Conservation (phyloP, 2,113 vertebrate genomes). For the Salminus brasiliensis region DNA sequence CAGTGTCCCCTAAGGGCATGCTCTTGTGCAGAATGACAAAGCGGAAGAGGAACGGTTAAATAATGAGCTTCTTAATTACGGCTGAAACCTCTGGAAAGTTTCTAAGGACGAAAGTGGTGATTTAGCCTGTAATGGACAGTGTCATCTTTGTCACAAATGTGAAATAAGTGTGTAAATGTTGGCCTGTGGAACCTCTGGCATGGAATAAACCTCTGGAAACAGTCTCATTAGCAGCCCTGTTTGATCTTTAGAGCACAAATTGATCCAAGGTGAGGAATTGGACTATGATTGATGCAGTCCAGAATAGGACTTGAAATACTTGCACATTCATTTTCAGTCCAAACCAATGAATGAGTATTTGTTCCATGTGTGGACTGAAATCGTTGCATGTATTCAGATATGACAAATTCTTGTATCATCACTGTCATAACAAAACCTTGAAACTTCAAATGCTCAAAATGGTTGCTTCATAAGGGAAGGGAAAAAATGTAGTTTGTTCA, state of each 20-base stretch:
- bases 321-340: slow-evolving; percentile 60
- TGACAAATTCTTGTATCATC: background rate
- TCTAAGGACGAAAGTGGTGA: background rate
- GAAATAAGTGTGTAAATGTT: background rate
- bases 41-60: background rate
- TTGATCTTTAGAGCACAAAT: slow-evolving; percentile 95
- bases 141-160: background rate
- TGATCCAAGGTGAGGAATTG: slow-evolving; percentile 98
- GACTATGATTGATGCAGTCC: slow-evolving; percentile 90
- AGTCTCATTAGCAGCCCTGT: slow-evolving; percentile 77
- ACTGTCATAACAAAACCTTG: background rate
- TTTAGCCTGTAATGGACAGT: background rate
- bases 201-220: slow-evolving; percentile 83
- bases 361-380: background rate
- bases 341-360: background rate
- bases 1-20: background rate
- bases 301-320: slow-evolving; percentile 76
- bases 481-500: too few species aligned
- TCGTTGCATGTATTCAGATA: background rate
- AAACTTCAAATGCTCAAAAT: too few species aligned
- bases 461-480: background rate
- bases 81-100: background rate
- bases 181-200: slow-evolving; percentile 68
- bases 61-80: background rate
- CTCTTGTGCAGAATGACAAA: background rate